Conservation (phyloP, 2,113 vertebrate species). For the Gambusia holbrooki region DNA sequence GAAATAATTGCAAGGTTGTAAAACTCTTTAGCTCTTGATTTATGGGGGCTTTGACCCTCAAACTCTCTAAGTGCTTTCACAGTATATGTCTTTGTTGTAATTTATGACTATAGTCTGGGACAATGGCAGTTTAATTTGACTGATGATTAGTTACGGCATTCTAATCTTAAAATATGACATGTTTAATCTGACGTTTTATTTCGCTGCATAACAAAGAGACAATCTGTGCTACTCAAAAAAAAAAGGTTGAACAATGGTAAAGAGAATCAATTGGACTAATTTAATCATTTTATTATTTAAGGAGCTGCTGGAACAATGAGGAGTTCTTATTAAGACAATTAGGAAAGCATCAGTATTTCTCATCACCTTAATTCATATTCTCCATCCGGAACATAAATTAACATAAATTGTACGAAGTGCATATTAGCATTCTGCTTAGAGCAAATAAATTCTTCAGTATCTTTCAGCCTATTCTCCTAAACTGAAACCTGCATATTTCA, state of each 20-base stretch:
- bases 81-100: slow-evolving; percentile 1
- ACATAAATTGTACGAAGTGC: slow-evolving; percentile 42
- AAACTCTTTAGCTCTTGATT: slow-evolving; percentile 15
- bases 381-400: slow-evolving; percentile 35
- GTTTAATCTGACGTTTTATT: slow-evolving; percentile 51
- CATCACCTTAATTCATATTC: slow-evolving; percentile 49
- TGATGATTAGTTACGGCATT: neutral
- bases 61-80: slow-evolving; percentile 13
- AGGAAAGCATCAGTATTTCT: slow-evolving; percentile 64
- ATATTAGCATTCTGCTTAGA: slow-evolving; percentile 37
- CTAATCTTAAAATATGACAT: slow-evolving; percentile 32
- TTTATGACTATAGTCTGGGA: slow-evolving; percentile 20
- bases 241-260: slow-evolving; percentile 53
- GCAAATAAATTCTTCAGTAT: slow-evolving; percentile 31
- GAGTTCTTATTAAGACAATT: slow-evolving; percentile 73
- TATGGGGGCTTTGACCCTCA: slow-evolving; percentile 3
- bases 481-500: slow-evolving; percentile 26
- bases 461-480: slow-evolving; percentile 15
- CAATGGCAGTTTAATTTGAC: slow-evolving; percentile 39
- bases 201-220: slow-evolving; percentile 14
- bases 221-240: slow-evolving; percentile 36
- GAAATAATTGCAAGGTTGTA: neutral
- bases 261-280: slow-evolving; percentile 72
- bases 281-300: slow-evolving; percentile 67
- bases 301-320: slow-evolving; percentile 60